These are phyloP conservation scores for Planococcus citri DNA, from an alignment of 1,140 invertebrate genomes.

Conservation along the genomic window DNA sequence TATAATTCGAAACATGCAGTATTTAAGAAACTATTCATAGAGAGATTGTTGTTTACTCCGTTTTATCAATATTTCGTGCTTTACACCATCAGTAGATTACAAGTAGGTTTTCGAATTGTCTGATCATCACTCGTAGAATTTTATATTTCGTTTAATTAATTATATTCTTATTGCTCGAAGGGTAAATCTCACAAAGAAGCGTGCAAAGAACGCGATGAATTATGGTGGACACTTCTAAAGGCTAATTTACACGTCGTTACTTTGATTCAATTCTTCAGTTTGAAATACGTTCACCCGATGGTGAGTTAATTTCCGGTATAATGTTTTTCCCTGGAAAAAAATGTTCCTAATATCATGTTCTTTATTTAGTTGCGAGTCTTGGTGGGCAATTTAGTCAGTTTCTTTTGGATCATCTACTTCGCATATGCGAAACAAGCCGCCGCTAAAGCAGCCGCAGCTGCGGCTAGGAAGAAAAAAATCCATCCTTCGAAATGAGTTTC, in stretches of 20 bases:
- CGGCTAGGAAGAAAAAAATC: conserved; percentile 6
- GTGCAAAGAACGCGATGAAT: conserved; percentile 41
- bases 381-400: conserved; percentile 25
- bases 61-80: conserved; percentile 52
- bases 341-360: not conserved
- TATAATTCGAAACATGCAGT: conserved; percentile 38
- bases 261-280: conserved; percentile 52
- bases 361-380: conserved; percentile 25
- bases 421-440: conserved; percentile 23
- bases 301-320: conserved; percentile 37
- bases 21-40: conserved; percentile 45
- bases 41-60: conserved; percentile 53
- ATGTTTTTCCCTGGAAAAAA: not conserved
- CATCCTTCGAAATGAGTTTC: not conserved
- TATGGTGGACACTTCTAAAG: conserved; percentile 47
- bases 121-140: not conserved
- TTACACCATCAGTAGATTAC: conserved; percentile 52
- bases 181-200: conserved; percentile 50
- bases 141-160: not conserved
- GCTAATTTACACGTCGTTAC: conserved; percentile 60
- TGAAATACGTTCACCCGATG: conserved; percentile 55
- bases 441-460: conserved; percentile 14
- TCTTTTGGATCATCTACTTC: conserved; percentile 26
- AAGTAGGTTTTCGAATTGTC: conserved; percentile 37
- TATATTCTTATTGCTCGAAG: conserved; percentile 29